Conservation (phyloP, 2,113 vertebrate species). For the Glaucidium brasilianum region DNA sequence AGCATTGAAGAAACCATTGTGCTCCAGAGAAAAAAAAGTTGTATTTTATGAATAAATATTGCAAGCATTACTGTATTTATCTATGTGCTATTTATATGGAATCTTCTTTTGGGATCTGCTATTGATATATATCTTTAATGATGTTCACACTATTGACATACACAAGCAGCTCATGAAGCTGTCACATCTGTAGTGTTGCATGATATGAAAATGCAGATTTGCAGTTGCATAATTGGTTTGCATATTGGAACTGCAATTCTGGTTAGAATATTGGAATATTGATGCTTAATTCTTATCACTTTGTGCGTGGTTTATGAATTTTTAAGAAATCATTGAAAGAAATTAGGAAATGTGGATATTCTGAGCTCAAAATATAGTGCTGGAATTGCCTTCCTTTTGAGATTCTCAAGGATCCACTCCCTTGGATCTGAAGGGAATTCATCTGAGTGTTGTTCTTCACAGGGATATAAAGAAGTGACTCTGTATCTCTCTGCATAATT, state of each 20-base stretch:
- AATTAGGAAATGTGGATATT: neutral
- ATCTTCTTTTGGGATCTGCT: neutral
- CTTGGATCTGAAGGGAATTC: neutral
- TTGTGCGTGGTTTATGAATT: neutral
- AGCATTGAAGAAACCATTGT: neutral
- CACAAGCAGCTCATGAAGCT: neutral
- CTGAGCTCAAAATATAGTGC: neutral
- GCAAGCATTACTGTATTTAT: neutral
- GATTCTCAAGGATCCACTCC: neutral
- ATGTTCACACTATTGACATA: neutral
- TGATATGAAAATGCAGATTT: neutral
- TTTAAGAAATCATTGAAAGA: neutral
- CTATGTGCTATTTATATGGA: neutral
- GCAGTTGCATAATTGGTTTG: rapidly evolving
- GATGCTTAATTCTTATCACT: neutral
- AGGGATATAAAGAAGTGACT: neutral
- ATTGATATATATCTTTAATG: neutral
- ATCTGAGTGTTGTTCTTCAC: neutral
- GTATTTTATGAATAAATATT: neutral
- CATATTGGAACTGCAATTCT: too few species aligned
- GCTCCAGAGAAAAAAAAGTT: neutral
- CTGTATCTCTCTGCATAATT: neutral
- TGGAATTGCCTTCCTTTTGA: neutral
- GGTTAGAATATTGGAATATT: neutral
- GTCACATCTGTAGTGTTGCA: neutral